These are phyloP conservation scores for Geothlypis trichas DNA, from an alignment of 2,113 vertebrate genomes.

Conservation along the genomic window DNA sequence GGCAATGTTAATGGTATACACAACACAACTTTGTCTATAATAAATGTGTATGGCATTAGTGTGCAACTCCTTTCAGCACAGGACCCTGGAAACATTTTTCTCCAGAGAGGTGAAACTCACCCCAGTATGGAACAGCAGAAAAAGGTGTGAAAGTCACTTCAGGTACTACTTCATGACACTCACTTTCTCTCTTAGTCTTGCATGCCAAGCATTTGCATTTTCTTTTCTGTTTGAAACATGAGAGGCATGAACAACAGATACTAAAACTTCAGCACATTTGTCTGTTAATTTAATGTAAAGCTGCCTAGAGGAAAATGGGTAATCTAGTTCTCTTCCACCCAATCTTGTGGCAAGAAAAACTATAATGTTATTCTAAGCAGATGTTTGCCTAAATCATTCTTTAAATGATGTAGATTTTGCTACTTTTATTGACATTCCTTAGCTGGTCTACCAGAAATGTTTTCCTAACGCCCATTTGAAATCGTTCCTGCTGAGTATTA, in stretches of 20 bases:
- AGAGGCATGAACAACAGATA: not conserved
- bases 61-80: not conserved
- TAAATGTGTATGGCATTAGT: not conserved
- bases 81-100: not conserved
- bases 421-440: not conserved
- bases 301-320: not conserved
- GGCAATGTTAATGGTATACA: not conserved
- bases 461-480: slow-evolving; percentile 5
- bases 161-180: not conserved
- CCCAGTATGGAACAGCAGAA: not conserved
- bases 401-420: slow-evolving; percentile 7
- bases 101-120: not conserved
- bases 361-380: not conserved
- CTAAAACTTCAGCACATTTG: not conserved
- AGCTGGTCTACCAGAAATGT: not conserved
- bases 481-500: not conserved
- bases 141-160: not conserved
- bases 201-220: not conserved
- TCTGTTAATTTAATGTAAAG: not conserved
- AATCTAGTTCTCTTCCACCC: not conserved
- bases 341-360: not conserved
- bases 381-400: slow-evolving; percentile 31
- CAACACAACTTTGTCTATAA: not conserved
- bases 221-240: not conserved
- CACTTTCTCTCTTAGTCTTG: not conserved